phyloP scores from a whole-genome alignment of 2,888 invertebrate species.

The Lycophotia porphyrea region DNA sequence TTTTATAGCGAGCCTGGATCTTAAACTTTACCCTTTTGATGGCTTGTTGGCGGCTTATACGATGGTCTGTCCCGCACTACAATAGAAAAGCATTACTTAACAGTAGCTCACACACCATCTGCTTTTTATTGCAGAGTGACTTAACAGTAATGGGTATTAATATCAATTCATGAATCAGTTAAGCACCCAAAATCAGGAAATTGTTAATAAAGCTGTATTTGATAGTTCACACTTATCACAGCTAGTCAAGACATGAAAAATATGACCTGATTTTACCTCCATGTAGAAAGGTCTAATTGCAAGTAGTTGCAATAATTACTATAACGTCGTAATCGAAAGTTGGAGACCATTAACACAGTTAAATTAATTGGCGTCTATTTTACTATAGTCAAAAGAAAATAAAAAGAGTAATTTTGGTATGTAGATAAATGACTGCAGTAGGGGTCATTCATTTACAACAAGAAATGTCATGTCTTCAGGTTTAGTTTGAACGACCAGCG shows the following conservation, averaged over 20 bases:
- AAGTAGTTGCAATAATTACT: slow-evolving; percentile 22
- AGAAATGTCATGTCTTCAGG: slow-evolving; percentile 61
- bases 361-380: slow-evolving; percentile 35
- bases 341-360: slow-evolving; percentile 28
- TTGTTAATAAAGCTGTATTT: slow-evolving; percentile 66
- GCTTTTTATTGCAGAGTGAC: slow-evolving; percentile 67
- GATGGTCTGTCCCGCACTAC: slow-evolving; percentile 85
- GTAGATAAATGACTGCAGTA: slow-evolving; percentile 56
- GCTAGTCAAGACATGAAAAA: slow-evolving; percentile 60
- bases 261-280: slow-evolving; percentile 37
- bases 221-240: slow-evolving; percentile 51
- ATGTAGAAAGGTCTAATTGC: slow-evolving; percentile 4
- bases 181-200: slow-evolving; percentile 62
- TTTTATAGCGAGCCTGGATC: slow-evolving; percentile 80
- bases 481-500: slow-evolving; percentile 58
- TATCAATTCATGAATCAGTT: slow-evolving; percentile 59
- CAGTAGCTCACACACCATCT: slow-evolving; percentile 81
- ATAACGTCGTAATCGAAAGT: slow-evolving; percentile 30
- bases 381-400: slow-evolving; percentile 64
- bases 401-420: slow-evolving; percentile 41
- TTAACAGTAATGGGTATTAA: slow-evolving; percentile 62
- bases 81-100: slow-evolving; percentile 88
- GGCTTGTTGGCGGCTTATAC: slow-evolving; percentile 86
- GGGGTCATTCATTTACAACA: slow-evolving; percentile 52
- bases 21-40: slow-evolving; percentile 88